These are phyloP conservation scores for Lypha dubia DNA, from an alignment of 2,888 invertebrate species.

Conservation along the genomic window DNA sequence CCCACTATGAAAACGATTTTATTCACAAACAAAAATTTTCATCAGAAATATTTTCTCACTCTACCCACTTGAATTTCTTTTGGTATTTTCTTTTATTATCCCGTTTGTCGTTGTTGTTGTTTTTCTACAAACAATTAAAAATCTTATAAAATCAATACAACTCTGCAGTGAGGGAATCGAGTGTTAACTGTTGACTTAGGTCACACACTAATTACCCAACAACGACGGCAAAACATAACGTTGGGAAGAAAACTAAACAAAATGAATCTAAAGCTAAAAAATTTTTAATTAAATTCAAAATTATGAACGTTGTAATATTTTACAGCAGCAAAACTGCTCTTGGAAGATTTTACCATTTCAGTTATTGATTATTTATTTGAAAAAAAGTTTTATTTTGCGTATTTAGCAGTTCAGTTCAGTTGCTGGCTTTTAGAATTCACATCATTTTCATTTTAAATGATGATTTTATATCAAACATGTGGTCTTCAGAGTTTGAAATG, in stretches of 20 bases:
- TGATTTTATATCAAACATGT: constrained; percentile 40
- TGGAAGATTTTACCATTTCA: not conserved
- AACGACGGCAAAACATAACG: not conserved
- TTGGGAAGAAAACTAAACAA: not conserved
- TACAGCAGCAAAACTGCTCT: constrained; percentile 1
- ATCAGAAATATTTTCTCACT: constrained; percentile 46
- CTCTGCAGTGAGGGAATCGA: constrained; percentile 1
- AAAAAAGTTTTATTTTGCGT: not conserved
- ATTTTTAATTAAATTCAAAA: constrained; percentile 10
- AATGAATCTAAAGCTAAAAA: not conserved
- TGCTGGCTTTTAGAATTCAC: constrained; percentile 8
- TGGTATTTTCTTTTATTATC: not conserved
- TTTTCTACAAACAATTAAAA: not conserved
- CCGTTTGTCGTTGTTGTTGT: no score
- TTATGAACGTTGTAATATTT: not conserved
- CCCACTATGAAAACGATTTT: not conserved
- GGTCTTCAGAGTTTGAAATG: constrained; percentile 24
- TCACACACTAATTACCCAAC: constrained; percentile 48
- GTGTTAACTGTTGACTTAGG: constrained; percentile 41
- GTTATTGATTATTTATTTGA: constrained; percentile 33
- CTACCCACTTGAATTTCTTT: constrained; percentile 35
- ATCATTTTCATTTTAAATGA: constrained; percentile 18
- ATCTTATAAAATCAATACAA: constrained; percentile 40
- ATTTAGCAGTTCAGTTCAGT: not conserved
- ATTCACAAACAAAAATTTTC: not conserved